These are phyloP conservation scores for Endotricha flammealis DNA, from an alignment of 2,888 invertebrate genomes.

Conservation along the genomic window DNA sequence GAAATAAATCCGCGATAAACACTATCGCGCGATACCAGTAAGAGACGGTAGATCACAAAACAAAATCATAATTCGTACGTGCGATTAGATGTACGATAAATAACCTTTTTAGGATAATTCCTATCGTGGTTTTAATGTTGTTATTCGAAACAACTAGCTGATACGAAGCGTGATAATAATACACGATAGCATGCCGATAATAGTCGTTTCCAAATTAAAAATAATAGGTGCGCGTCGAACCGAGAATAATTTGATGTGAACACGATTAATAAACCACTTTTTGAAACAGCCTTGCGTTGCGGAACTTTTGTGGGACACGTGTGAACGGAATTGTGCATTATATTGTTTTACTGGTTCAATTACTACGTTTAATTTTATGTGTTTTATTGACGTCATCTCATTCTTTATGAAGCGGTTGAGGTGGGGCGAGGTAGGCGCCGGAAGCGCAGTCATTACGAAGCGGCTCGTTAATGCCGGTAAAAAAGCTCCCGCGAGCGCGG, in stretches of 20 bases:
- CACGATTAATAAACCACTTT: conserved; percentile 44
- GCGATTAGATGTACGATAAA: conserved; percentile 39
- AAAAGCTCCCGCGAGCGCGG: conserved; percentile 43
- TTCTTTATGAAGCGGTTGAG: conserved; percentile 47
- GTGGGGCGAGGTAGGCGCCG: conserved; percentile 36
- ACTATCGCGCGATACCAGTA: conserved; percentile 44
- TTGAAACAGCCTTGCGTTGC: conserved; percentile 17
- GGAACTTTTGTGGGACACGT: conserved; percentile 20
- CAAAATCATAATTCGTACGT: conserved; percentile 39
- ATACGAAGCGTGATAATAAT: conserved; percentile 38
- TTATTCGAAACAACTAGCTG: conserved; percentile 41
- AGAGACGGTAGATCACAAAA: conserved; percentile 47
- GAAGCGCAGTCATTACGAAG: conserved; percentile 55
- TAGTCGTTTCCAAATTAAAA: conserved; percentile 47
- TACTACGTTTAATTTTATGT: too few species aligned
- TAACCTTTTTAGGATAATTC: conserved; percentile 36
- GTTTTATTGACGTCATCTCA: conserved; percentile 42
- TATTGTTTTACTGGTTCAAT: conserved; percentile 53
- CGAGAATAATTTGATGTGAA: conserved; percentile 44
- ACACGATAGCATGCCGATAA: conserved; percentile 34
- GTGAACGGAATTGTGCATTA: conserved; percentile 37
- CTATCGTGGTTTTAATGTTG: conserved; percentile 39
- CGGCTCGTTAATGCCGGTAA: conserved; percentile 54
- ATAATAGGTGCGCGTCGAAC: conserved; percentile 41
- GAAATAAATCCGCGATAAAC: conserved; percentile 53